These are phyloP conservation scores for Mesochorus sp. DNA, from an alignment of 2,888 invertebrate genomes.

Conservation along the genomic window DNA sequence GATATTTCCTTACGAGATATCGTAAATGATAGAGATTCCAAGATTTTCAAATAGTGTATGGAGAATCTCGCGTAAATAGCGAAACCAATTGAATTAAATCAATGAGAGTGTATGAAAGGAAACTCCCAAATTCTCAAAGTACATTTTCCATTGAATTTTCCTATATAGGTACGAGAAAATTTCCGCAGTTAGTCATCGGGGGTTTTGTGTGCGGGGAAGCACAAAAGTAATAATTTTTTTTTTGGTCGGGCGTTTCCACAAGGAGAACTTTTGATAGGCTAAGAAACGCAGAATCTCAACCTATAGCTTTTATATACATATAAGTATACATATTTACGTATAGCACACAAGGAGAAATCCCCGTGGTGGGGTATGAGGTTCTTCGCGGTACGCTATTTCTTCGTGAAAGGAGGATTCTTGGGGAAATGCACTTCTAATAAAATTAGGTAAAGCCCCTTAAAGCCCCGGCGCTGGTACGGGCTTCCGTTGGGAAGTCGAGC, in stretches of 20 bases:
- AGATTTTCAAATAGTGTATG: no score
- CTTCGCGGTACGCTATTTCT: slow-evolving; percentile 1
- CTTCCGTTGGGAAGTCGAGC: slow-evolving; percentile 40
- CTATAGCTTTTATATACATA: background rate
- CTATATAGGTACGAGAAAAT: no score
- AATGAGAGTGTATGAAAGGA: no score
- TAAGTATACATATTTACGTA: background rate
- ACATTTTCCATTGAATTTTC: no score
- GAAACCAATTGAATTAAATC: no score
- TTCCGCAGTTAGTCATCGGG: no score
- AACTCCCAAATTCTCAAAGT: no score
- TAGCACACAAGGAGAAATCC: background rate
- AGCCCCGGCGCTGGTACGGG: slow-evolving; percentile 41
- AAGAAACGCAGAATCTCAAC: background rate
- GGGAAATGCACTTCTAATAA: slow-evolving; percentile 62
- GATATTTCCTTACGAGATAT: no score
- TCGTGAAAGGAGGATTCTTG: slow-evolving; percentile 23
- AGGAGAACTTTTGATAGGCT: background rate
- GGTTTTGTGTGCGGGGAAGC: no score
- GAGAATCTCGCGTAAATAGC: no score
- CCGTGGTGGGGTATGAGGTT: slow-evolving; percentile 17
- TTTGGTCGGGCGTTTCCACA: background rate
- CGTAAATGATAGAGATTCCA: no score
- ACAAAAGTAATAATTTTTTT: background rate
- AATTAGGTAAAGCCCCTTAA: slow-evolving; percentile 61